Conservation (phyloP, 92 coral and sea anemone genomes). For the Montipora capitata region DNA sequence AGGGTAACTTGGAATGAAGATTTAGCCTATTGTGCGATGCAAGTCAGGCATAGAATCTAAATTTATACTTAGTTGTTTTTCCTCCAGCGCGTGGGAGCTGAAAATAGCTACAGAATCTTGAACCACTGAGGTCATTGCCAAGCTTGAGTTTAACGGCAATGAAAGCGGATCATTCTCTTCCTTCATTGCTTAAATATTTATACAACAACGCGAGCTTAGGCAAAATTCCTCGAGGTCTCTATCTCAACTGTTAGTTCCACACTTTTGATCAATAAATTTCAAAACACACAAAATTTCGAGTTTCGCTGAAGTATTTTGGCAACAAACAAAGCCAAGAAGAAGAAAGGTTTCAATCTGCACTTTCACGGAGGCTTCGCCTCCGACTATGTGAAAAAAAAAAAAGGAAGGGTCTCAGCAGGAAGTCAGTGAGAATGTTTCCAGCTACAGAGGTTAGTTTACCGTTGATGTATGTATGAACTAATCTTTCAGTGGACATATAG, state of each 20-base stretch:
- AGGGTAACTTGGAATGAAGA: background rate
- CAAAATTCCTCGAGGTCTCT: background rate
- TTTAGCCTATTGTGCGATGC: background rate
- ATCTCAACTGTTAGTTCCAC: background rate
- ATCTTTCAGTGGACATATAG: too few species aligned
- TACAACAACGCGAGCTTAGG: conserved; percentile 1
- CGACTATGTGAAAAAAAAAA: too few species aligned
- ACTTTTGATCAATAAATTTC: background rate
- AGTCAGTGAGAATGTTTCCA: too few species aligned
- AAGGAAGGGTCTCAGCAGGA: too few species aligned
- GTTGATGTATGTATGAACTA: too few species aligned
- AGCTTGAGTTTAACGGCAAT: conserved; percentile 25
- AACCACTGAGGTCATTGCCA: conserved; percentile 9
- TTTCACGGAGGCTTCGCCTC: too few species aligned
- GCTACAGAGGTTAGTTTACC: too few species aligned
- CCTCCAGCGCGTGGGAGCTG: conserved; percentile 10
- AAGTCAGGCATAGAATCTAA: conserved; percentile 17
- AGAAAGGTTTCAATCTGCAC: too few species aligned
- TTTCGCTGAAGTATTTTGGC: too few species aligned
- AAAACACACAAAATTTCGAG: too few species aligned
- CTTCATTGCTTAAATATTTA: conserved; percentile 23
- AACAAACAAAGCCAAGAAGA: too few species aligned
- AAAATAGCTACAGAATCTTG: background rate
- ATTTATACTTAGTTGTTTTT: conserved; percentile 12
- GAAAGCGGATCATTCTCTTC: background rate